Conservation (phyloP, 1,140 invertebrate genomes). For the Leptestheria dahalacensis region DNA sequence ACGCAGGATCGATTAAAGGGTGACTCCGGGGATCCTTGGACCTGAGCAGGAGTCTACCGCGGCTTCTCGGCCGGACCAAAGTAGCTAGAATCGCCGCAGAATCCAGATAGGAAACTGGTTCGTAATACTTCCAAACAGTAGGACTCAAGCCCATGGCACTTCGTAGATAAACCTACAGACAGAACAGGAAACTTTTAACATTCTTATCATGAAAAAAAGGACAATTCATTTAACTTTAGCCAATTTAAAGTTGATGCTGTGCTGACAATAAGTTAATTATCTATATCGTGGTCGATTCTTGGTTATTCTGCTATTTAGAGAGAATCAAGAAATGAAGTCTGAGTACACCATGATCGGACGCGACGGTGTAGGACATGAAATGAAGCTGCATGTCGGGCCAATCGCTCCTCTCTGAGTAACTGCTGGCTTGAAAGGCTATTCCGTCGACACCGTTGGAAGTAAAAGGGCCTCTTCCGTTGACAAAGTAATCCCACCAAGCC, state of each 20-base stretch:
- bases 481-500: slow-evolving; percentile 5
- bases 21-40: slow-evolving; percentile 19
- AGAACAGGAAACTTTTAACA: background rate
- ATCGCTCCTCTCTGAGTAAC: slow-evolving; percentile 24
- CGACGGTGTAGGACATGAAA: slow-evolving; percentile 63
- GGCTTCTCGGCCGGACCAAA: slow-evolving; percentile 21
- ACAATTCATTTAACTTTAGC: no score
- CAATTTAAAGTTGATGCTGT: no score
- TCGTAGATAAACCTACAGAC: background rate
- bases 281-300: no score
- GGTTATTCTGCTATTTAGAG: no score
- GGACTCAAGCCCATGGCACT: background rate
- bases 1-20: slow-evolving; percentile 24
- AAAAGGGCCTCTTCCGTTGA: slow-evolving; percentile 12
- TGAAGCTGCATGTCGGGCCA: slow-evolving; percentile 80
- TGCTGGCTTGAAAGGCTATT: slow-evolving; percentile 10
- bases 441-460: slow-evolving; percentile 14
- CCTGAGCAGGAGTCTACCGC: slow-evolving; percentile 20
- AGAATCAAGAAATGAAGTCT: no score
- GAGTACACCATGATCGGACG: slow-evolving; percentile 59
- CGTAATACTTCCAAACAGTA: background rate
- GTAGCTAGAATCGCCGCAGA: slow-evolving; percentile 27
- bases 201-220: background rate
- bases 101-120: slow-evolving; percentile 1
- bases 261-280: no score